Conservation (phyloP, 2,888 invertebrate genomes). For the Phyto melanocephala region DNA sequence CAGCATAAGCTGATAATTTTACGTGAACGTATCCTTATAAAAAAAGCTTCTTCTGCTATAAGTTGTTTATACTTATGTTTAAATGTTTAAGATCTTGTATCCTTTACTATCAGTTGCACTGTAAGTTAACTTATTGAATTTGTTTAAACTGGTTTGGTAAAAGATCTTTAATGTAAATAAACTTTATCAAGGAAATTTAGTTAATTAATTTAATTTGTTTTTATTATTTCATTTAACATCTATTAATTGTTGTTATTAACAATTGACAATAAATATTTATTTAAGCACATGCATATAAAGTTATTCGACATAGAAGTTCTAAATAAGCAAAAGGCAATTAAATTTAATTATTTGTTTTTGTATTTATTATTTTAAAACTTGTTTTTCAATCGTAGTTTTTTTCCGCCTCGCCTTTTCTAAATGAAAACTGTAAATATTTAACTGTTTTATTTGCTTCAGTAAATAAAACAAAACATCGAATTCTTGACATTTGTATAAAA, state of each 20-base stretch:
- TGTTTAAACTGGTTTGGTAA: neutral
- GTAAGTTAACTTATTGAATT: too few relatives aligned
- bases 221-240: neutral
- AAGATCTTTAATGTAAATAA: neutral
- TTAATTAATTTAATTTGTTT: neutral
- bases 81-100: too few relatives aligned
- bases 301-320: neutral
- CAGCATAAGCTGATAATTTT: too few relatives aligned
- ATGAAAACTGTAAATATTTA: neutral
- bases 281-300: too few relatives aligned
- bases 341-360: neutral
- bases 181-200: neutral
- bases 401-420: neutral
- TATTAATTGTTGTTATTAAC: neutral
- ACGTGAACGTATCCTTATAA: too few relatives aligned
- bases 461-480: neutral
- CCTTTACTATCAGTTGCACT: too few relatives aligned
- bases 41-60: too few relatives aligned
- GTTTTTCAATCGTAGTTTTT: neutral
- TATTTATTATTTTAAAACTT: neutral
- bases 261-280: neutral
- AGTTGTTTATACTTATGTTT: too few relatives aligned
- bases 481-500: neutral
- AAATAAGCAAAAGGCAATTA: slow-evolving; percentile 9
- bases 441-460: neutral